phyloP scores from a whole-genome alignment of 2,797 vertebrate genomes.

The Manis pentadactyla region DNA sequence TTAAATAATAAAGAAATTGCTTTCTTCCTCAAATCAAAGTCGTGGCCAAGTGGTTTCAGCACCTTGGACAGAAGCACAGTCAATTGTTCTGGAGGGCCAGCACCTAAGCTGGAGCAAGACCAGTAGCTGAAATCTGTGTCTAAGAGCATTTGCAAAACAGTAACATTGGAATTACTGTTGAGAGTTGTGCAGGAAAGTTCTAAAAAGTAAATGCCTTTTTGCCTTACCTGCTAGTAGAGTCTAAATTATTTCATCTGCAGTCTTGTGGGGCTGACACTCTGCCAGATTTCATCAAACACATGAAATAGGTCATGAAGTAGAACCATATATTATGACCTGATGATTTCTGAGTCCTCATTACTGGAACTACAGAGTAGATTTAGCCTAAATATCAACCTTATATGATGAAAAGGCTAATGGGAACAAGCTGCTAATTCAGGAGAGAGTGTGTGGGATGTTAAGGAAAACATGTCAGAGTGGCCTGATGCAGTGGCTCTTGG shows the following conservation, averaged over 20 bases:
- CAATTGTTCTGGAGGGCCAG: neutral
- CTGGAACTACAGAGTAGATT: slow-evolving; percentile 21
- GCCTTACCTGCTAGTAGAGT: neutral
- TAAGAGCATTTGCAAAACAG: slow-evolving; percentile 16
- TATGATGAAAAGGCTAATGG: slow-evolving; percentile 42
- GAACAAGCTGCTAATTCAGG: slow-evolving; percentile 19
- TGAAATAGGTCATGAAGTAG: slow-evolving; percentile 26
- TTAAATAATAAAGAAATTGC: neutral
- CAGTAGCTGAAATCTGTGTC: neutral
- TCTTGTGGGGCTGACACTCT: neutral
- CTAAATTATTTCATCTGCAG: neutral
- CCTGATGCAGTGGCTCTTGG: neutral
- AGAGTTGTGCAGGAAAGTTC: neutral
- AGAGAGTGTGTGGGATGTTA: neutral
- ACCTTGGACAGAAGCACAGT: slow-evolving; percentile 64
- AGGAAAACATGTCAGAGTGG: neutral
- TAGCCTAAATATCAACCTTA: slow-evolving; percentile 39
- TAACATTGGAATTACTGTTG: neutral
- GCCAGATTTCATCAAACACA: neutral
- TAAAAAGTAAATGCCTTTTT: neutral
- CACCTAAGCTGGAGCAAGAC: neutral
- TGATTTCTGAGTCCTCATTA: slow-evolving; percentile 44
- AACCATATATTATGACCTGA: neutral
- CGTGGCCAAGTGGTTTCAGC: slow-evolving; percentile 25
- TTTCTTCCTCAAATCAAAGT: neutral